Evolutionary conservation across 2,797 vertebrate genomes (phyloP).

Genomic region (Chromobotia macracanthus): DNA sequence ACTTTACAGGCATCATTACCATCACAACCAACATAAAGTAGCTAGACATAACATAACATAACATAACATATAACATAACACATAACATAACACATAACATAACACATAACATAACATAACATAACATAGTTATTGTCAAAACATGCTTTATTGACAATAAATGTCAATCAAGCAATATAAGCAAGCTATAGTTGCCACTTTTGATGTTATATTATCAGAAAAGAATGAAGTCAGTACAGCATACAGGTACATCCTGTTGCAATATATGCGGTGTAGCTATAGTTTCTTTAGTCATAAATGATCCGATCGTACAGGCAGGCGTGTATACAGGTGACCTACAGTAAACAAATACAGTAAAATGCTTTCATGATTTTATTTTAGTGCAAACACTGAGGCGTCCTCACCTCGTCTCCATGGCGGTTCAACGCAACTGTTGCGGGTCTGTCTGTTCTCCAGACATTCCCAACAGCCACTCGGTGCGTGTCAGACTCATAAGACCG

Average conservation of each 20-base stretch:
- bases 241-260: not conserved
- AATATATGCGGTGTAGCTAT: not conserved
- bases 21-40: not conserved
- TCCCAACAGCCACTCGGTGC: not conserved
- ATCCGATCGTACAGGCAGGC: not conserved
- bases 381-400: slow-evolving; percentile 20
- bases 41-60: no score
- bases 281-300: not conserved
- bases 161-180: not conserved
- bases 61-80: no score
- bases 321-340: not conserved
- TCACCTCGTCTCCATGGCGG: slow-evolving; percentile 66
- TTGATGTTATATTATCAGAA: not conserved
- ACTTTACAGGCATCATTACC: not conserved
- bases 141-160: no score
- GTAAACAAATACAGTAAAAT: not conserved
- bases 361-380: not conserved
- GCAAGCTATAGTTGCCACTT: not conserved
- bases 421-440: slow-evolving; percentile 26
- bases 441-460: not conserved
- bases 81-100: no score
- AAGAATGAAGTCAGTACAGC: not conserved
- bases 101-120: no score
- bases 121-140: no score
- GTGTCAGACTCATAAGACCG: not conserved